These are phyloP conservation scores for Plestiodon gilberti DNA, from an alignment of 2,113 vertebrate genomes.

Conservation along the genomic window DNA sequence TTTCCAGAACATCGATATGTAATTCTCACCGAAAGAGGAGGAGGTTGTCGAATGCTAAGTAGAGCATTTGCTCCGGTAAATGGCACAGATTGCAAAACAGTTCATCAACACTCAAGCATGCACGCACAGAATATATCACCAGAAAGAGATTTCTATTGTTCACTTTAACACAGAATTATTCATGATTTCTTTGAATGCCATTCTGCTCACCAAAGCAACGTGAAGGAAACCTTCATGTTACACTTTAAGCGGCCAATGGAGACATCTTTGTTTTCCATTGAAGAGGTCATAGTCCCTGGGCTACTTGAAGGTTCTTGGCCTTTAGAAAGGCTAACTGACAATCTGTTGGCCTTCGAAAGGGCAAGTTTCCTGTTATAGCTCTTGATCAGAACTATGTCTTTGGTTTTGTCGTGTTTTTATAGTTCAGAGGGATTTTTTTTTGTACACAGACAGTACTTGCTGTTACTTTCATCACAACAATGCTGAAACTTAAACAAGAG, in stretches of 20 bases:
- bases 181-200: not conserved
- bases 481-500: not conserved
- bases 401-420: not conserved
- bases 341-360: conserved; percentile 15
- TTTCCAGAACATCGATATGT: not conserved
- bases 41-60: not conserved
- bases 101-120: not conserved
- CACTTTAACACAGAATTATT: not conserved
- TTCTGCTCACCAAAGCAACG: not conserved
- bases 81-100: not conserved
- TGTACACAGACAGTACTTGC: not conserved
- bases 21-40: not conserved
- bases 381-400: not conserved
- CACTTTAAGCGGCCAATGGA: not conserved
- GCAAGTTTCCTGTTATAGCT: not conserved
- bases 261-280: not conserved
- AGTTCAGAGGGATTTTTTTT: not conserved
- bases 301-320: conserved; percentile 1
- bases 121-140: no score
- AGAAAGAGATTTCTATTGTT: not conserved
- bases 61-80: not conserved
- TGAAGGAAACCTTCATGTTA: not conserved
- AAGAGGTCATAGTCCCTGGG: conserved; percentile 1
- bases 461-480: not conserved
- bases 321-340: conserved; percentile 36